Evolutionary conservation across 2,797 vertebrate species (phyloP).

Genomic region (Amniataba percoides): DNA sequence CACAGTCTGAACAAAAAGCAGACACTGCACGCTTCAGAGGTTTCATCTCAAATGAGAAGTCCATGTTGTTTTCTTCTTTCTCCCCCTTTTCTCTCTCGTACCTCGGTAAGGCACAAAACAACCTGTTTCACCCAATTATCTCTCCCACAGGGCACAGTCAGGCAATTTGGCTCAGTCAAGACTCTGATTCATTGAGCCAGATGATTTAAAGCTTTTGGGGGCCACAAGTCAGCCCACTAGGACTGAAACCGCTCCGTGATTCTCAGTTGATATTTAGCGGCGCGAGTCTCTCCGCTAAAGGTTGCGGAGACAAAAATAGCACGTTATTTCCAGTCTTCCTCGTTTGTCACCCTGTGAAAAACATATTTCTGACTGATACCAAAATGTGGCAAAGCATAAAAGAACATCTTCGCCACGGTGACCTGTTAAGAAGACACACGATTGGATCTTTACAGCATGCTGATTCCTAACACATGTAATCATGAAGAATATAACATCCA

Average conservation of each 20-base stretch:
- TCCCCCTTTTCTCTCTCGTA: constrained; percentile 44
- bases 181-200: constrained; percentile 74
- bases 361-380: neutral
- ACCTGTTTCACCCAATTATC: constrained; percentile 81
- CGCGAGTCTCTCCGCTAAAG: constrained; percentile 33
- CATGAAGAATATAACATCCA: neutral
- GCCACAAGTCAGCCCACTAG: constrained; percentile 59
- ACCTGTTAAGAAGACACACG: neutral
- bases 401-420: neutral
- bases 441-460: neutral
- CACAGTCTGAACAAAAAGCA: constrained; percentile 45
- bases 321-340: constrained; percentile 32
- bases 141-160: constrained; percentile 75
- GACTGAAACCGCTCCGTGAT: constrained; percentile 54
- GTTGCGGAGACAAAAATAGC: constrained; percentile 51
- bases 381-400: neutral
- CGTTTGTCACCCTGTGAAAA: constrained; percentile 28
- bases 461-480: neutral
- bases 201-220: constrained; percentile 75
- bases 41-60: constrained; percentile 68
- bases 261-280: constrained; percentile 63
- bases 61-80: constrained; percentile 56
- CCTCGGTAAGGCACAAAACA: constrained; percentile 63
- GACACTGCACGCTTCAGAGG: constrained; percentile 49
- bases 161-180: constrained; percentile 75